Base-by-base conservation (phyloP, 2,113 vertebrate species). In the Mustela nigripes region DNA sequence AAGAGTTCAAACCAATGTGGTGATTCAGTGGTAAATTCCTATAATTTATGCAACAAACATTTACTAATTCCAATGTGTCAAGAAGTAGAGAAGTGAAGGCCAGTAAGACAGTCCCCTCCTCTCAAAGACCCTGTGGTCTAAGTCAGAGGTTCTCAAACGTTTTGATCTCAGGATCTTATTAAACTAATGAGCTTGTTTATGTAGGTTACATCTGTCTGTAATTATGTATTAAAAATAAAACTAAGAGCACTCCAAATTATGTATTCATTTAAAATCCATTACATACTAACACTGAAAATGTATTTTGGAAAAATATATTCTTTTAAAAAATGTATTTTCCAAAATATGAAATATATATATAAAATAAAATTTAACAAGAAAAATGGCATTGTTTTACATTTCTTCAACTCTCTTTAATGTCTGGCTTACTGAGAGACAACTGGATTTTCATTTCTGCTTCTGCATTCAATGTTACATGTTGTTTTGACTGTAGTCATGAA, bases 141-240 rank as follows among this genome's bases (percentile, higher is more conserved):
- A 3, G 39, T 33, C 24, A 85, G 4, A 79, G 9, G 82, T 36
- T 71, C 12, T 39, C 81, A 79, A 85, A 36, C 11, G 3, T 69
- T 79, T 69, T 50, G 14, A 22, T 84, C 24, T 85, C 50, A 56
- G 33, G 39, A 69, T 5, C 7, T 53, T 4, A 82, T 42, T 83
- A 74, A 62, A 94, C 42, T 83, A 94, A 95, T 58, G n/a, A 83
- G 67, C 56, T 84, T 78, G 39, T 67, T 58, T 94, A 48, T 36
- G 31, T 48, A 36, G 22, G 36, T 63, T 89, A 33, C 53, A 84
- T 9, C 48, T 56, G 22, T 67, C 69, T 58, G 16, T 78, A 45
- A 36, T 21, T 84, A 45, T 21, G 28, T 42, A 73, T 67, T 81
- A 81, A 83, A 90, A 82, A 58, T 81, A 81, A 83, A 90, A 82